These are phyloP conservation scores for Rhinichthys klamathensis DNA, from an alignment of 2,113 vertebrate species.

Conservation along the genomic window DNA sequence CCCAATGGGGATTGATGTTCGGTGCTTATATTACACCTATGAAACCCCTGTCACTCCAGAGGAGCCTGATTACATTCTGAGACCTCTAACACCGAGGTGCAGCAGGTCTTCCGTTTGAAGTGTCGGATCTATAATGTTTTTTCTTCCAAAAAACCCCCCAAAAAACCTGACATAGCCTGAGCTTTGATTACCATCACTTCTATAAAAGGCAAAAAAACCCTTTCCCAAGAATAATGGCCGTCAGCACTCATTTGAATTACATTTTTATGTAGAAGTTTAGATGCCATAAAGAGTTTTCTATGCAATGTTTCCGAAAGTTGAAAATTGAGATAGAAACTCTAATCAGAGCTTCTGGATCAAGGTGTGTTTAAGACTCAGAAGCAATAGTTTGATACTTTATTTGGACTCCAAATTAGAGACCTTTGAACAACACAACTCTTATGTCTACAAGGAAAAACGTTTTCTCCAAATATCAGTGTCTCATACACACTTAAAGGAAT, in stretches of 20 bases:
- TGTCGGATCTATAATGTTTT: conserved; percentile 7
- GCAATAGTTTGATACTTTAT: no score
- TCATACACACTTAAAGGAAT: no score
- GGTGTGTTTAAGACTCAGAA: no score
- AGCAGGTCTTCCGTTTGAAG: conserved; percentile 31
- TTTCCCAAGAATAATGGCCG: background rate
- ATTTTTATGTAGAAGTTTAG: background rate
- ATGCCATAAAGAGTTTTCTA: background rate
- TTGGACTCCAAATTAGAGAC: no score
- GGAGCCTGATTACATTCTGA: conserved; percentile 26
- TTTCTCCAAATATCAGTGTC: no score
- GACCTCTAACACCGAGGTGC: conserved; percentile 7
- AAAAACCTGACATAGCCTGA: background rate
- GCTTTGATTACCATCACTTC: background rate
- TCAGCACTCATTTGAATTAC: background rate
- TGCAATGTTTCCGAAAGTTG: no score
- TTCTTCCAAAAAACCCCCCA: background rate
- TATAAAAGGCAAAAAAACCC: background rate
- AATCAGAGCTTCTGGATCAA: no score
- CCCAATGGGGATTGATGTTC: conserved; percentile 64
- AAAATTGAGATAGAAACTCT: no score
- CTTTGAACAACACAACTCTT: no score
- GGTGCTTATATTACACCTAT: conserved; percentile 63
- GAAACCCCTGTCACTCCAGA: conserved; percentile 53
- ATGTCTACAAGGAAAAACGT: no score